These are phyloP conservation scores for Acrocephalus arundinaceus DNA, from an alignment of 2,113 vertebrate species.

Conservation along the genomic window DNA sequence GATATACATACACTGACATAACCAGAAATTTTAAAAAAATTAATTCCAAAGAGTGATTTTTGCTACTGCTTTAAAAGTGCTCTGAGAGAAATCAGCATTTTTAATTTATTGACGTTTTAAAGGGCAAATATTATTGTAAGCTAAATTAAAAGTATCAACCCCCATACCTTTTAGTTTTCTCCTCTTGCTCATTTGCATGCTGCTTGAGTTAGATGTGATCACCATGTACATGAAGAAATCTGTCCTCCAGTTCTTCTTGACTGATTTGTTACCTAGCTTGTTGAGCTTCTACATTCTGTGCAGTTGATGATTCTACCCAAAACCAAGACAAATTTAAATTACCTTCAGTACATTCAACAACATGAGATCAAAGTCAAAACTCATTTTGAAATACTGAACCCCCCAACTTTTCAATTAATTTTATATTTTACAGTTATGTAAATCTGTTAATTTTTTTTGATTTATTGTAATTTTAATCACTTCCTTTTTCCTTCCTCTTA, in stretches of 20 bases:
- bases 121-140: background rate
- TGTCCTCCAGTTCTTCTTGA: slow-evolving; percentile 86
- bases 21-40: background rate
- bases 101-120: background rate
- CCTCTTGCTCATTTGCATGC: slow-evolving; percentile 84
- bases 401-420: background rate
- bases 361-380: background rate
- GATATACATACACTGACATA: background rate
- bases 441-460: background rate
- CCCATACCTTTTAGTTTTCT: slow-evolving; percentile 89
- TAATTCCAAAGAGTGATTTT: background rate
- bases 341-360: background rate
- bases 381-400: background rate
- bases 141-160: slow-evolving; percentile 20
- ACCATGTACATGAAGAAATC: slow-evolving; percentile 80
- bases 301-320: slow-evolving; percentile 66
- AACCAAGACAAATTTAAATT: slow-evolving; percentile 2
- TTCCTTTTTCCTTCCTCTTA: background rate
- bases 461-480: background rate
- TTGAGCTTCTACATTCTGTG: slow-evolving; percentile 63
- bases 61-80: background rate
- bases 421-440: background rate
- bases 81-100: background rate
- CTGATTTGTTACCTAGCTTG: slow-evolving; percentile 77
- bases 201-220: slow-evolving; percentile 88